Percentiles rank a stretch among this genome's conserved stretches.
Evolutionary conservation across 2,888 invertebrate species (phyloP).

Genomic region (Arge pagana): DNA sequence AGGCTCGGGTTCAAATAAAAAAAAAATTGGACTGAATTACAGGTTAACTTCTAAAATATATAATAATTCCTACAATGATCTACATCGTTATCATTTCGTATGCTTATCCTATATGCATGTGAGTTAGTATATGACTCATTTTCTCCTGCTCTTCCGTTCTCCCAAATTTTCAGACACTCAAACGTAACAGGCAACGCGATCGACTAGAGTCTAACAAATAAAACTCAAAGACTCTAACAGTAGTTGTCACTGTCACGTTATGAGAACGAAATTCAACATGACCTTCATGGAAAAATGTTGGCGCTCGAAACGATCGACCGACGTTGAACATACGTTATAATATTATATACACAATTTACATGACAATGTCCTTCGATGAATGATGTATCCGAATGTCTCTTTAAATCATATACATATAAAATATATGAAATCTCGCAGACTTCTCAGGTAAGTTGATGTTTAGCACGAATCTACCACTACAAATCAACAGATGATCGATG

Average conservation of each 20-base stretch:
- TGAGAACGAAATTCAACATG: too few species aligned
- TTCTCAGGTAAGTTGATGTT: not conserved
- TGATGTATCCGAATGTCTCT: not conserved
- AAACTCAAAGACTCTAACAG: too few species aligned
- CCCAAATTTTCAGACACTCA: too few species aligned
- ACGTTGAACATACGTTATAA: too few species aligned
- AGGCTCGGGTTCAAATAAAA: not conserved
- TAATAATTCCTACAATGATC: constrained; percentile 5
- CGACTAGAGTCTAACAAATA: too few species aligned
- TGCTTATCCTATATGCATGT: not conserved
- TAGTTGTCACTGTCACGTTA: too few species aligned
- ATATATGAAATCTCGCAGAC: constrained; percentile 4
- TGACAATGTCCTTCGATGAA: constrained; percentile 24
- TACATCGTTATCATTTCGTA: too few species aligned
- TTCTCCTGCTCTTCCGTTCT: constrained; percentile 11
- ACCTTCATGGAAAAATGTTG: too few species aligned
- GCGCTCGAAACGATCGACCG: too few species aligned
- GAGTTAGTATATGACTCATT: constrained; percentile 12
- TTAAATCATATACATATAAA: constrained; percentile 1
- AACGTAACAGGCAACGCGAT: too few species aligned
- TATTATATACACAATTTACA: constrained; percentile 39
- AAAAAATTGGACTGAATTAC: constrained; percentile 6
- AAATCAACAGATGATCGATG: constrained; percentile 7
- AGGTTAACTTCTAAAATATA: constrained; percentile 8
- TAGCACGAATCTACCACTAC: not conserved